Base-by-base conservation (phyloP, 2,888 invertebrate species). In the Loripinus fragilis region DNA sequence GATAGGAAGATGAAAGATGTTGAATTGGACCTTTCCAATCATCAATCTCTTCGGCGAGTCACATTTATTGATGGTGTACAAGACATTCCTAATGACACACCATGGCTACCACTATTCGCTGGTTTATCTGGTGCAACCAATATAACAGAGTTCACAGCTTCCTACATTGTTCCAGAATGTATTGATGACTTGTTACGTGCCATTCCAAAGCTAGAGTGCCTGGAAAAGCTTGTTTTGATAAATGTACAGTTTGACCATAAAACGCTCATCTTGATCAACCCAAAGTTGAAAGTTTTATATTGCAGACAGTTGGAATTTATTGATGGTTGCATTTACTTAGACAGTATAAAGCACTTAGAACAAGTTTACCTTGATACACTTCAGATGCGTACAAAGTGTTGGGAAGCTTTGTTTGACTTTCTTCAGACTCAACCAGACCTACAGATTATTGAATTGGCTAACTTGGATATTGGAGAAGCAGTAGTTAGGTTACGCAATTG, bases 11-110 rank as follows among this genome's bases (percentile, higher is more conserved):
- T 52, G 52, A 12, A 25, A 25, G 52, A 52, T 15, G 52, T 52
- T 23, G 20, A 23, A 20, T 12, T 52, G 5, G 52, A 52, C 25
- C 52, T 52, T n/a, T 52, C 52, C 7, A 25, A 3, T 7, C 52
- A 52, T 25, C 5, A 2, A 25, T 25, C 52, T n/a, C 52, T 52
- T 52, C 23, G 25, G 25, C 52, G 52, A 52, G 52, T 52, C 10
- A 52, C 52, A 10, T 52, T 52, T 25, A 12, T 52, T 23, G 52
- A 52, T 23, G 52, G 52, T 23, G 52, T 52, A 2, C 52, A 52
- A 52, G 52, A 52, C 25, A 52, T 52, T 25, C 52, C 52, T 17
- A n/a, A 52, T 52, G 52, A 52, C 25, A 25, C 52, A 25, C 52
- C 52, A 25, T 52, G 52, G 52, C 12, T 25, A 23, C 52, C 52